Conservation (phyloP, 2,888 invertebrate genomes). For the Plebejus argus region DNA sequence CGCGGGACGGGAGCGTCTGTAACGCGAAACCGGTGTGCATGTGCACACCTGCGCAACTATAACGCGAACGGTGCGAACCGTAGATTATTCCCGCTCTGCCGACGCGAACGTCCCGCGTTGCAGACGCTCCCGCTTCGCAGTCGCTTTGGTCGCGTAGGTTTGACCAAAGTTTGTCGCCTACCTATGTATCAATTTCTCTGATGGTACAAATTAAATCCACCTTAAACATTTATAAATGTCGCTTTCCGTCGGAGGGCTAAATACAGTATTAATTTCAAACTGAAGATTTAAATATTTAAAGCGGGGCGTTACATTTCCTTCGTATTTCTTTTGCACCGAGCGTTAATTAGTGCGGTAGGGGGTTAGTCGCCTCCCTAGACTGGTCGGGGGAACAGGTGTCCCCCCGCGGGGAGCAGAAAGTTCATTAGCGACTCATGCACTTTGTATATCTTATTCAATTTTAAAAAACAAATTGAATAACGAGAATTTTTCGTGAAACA, state of each 20-base stretch:
- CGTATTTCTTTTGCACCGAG: neutral
- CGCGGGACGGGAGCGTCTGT: too few species aligned
- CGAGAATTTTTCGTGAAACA: neutral
- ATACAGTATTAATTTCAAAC: neutral
- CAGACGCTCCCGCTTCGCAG: too few species aligned
- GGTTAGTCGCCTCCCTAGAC: neutral
- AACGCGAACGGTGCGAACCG: too few species aligned
- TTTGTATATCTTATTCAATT: slow-evolving; percentile 1
- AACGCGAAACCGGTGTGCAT: too few species aligned
- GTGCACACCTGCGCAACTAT: too few species aligned
- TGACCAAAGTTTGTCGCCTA: too few species aligned
- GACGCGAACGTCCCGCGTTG: too few species aligned
- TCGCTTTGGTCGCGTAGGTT: too few species aligned
- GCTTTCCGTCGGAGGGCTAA: neutral
- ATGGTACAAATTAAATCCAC: neutral
- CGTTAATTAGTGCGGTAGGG: neutral
- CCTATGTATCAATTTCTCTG: too few species aligned
- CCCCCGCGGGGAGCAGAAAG: neutral
- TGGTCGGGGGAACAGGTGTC: neutral
- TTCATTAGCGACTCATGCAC: slow-evolving; percentile 6
- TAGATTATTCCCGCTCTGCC: too few species aligned
- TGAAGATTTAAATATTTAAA: neutral
- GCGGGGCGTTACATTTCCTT: neutral
- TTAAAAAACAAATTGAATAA: neutral
- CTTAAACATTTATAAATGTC: too few species aligned